A percentile compares a stretch with the other conserved stretches of the same genome.
Evolutionary conservation across 2,797 vertebrate genomes (phyloP).

Genomic region (Otolemur crassicaudatus): DNA sequence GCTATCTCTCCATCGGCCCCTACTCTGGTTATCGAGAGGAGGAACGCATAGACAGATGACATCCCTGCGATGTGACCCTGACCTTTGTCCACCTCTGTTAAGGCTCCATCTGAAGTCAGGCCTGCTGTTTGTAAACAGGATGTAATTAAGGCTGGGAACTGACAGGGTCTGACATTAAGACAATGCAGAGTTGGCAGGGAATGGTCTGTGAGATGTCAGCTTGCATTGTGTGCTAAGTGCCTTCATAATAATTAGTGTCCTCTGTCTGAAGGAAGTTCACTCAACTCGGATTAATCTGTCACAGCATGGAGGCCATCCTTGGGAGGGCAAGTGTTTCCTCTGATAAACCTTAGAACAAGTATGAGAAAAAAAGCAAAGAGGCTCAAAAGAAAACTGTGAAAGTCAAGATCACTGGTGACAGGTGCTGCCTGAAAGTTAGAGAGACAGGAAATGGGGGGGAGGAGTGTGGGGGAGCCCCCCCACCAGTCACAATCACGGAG

Average conservation of each 20-base stretch:
- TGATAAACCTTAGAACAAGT: conserved; percentile 94
- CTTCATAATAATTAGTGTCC: conserved; percentile 98
- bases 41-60: conserved; percentile 91
- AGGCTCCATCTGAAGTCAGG: conserved; percentile 92
- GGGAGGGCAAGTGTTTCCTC: conserved; percentile 98
- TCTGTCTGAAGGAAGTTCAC: conserved; percentile 98
- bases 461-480: neutral
- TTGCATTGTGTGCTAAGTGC: conserved; percentile 96
- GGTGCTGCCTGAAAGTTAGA: conserved; percentile 95
- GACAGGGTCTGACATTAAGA: conserved; percentile 93
- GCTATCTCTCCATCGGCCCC: conserved; percentile 84
- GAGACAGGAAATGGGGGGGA: conserved; percentile 90
- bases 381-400: conserved; percentile 86
- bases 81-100: conserved; percentile 93
- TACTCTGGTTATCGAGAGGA: conserved; percentile 86
- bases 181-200: conserved; percentile 91
- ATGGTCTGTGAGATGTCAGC: conserved; percentile 95
- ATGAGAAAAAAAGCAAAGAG: conserved; percentile 84
- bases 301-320: conserved; percentile 96
- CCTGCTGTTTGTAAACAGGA: conserved; percentile 98
- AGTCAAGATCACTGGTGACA: conserved; percentile 89
- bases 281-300: conserved; percentile 98
- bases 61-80: conserved; percentile 93
- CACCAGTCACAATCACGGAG: conserved; percentile 88
- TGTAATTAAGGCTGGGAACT: conserved; percentile 97